Base-by-base conservation (phyloP, 2,888 invertebrate species). In the Nymphalis urticae region DNA sequence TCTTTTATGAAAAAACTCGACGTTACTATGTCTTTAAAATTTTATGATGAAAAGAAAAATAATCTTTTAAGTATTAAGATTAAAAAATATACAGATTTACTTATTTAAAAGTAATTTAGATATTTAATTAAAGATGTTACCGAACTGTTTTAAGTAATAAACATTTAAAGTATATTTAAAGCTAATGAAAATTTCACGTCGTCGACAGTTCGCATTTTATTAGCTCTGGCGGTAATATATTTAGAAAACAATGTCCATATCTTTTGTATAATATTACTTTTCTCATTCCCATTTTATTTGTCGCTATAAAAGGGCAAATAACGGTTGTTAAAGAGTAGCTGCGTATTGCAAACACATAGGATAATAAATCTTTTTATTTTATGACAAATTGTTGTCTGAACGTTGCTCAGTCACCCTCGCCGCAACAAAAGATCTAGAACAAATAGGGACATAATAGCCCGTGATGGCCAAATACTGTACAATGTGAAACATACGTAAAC, bases 341-440 rank as follows among this genome's bases (percentile, higher is more conserved):
- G 82, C 85, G 72, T 66, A 75, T 72, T 73, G 69, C 75, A 83
- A 36, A 58, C 85, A 81, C 82, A 76, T 72, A 76, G 74, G 78
- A 82, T 85, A 81, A 92, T 92, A 92, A 92, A 92, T 92, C 91
- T 92, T 87, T 91, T 87, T 89, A 90, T 91, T 92, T 92, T 91
- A 92, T 92, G 92, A 92, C 92, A 92, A 92, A 92, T 92, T 88
- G 90, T 87, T 88, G 89, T 87, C 86, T 85, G 86, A 81, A 79
- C 79, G 66, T 71, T 79, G 77, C 78, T 79, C 80, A 75, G 82
- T 83, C 83, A 83, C 88, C 88, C 89, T 84, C 83, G 73, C 72
- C 76, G 79, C 77, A 80, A 87, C 90, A 90, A 90, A 84, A 84
- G 87, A 84, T 84, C 82, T 87, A 90, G 90, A 88, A 92, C 92